Evolutionary conservation across 2,113 vertebrate genomes (phyloP).

Genomic region (Centropus bengalensis): DNA sequence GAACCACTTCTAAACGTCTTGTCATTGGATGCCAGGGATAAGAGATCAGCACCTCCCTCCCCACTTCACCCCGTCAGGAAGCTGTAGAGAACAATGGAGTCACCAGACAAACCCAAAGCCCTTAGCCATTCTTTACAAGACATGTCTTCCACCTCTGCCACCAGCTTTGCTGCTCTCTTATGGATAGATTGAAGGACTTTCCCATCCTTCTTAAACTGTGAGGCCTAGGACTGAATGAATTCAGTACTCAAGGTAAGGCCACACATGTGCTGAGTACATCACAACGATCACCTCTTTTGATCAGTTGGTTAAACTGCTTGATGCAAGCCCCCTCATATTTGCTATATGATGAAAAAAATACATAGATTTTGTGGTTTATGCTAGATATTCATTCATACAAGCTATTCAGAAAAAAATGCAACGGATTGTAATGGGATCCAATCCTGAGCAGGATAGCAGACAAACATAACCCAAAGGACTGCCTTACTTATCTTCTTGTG

Average conservation of each 20-base stretch:
- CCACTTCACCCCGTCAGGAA: not conserved
- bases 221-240: not conserved
- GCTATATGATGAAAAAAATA: not conserved
- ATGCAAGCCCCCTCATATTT: not conserved
- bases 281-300: not conserved
- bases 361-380: not conserved
- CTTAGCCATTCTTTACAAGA: not conserved
- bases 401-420: not conserved
- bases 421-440: not conserved
- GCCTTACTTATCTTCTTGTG: not conserved
- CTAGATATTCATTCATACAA: not conserved
- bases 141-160: not conserved
- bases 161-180: not conserved
- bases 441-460: not conserved
- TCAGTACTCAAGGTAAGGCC: not conserved
- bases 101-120: not conserved
- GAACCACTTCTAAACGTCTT: not conserved
- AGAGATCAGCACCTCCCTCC: not conserved
- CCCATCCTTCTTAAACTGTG: not conserved
- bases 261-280: accelerated
- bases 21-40: not conserved
- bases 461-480: not conserved
- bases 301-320: not conserved
- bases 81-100: not conserved
- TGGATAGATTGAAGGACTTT: not conserved